Evolutionary conservation across 2,113 vertebrate genomes (phyloP).

Genomic region (Eubucco bourcierii): DNA sequence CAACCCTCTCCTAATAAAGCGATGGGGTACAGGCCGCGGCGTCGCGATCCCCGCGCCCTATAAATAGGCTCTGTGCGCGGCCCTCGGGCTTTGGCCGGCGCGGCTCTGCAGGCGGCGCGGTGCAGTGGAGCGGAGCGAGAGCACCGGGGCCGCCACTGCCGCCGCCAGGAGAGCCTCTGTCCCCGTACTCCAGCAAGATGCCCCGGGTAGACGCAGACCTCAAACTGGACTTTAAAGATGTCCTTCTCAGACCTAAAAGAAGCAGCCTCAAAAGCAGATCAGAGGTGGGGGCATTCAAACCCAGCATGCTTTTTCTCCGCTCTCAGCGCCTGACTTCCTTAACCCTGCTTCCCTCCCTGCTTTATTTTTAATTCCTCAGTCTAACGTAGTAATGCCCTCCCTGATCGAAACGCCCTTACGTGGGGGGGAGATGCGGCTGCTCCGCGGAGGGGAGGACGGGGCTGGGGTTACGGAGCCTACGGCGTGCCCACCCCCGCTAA

Average conservation of each 20-base stretch:
- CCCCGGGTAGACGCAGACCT: constrained; percentile 94
- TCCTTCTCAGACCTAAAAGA: constrained; percentile 93
- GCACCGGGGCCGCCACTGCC: not conserved
- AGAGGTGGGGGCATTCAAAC: constrained; percentile 80
- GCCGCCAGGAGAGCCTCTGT: not conserved
- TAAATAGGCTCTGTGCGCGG: constrained; percentile 80
- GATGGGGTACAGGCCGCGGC: constrained; percentile 71
- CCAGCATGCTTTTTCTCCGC: not conserved
- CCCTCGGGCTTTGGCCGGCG: constrained; percentile 79
- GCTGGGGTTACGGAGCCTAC: not conserved
- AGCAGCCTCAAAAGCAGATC: constrained; percentile 97
- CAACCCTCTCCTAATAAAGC: constrained; percentile 85
- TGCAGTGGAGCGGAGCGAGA: not conserved
- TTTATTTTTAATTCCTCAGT: not conserved
- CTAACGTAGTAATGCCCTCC: not conserved
- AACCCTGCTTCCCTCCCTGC: not conserved
- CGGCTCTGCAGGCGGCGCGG: constrained; percentile 2
- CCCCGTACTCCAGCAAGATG: constrained; percentile 75
- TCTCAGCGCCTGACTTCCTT: not conserved
- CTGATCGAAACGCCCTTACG: not conserved
- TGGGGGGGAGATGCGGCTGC: not conserved
- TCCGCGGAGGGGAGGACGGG: not conserved
- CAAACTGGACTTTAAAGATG: constrained; percentile 98
- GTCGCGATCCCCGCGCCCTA: constrained; percentile 66
- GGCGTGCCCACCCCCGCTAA: too few relatives aligned